These are phyloP conservation scores for Haemorhous mexicanus DNA, from an alignment of 2,113 vertebrate species.

Conservation along the genomic window DNA sequence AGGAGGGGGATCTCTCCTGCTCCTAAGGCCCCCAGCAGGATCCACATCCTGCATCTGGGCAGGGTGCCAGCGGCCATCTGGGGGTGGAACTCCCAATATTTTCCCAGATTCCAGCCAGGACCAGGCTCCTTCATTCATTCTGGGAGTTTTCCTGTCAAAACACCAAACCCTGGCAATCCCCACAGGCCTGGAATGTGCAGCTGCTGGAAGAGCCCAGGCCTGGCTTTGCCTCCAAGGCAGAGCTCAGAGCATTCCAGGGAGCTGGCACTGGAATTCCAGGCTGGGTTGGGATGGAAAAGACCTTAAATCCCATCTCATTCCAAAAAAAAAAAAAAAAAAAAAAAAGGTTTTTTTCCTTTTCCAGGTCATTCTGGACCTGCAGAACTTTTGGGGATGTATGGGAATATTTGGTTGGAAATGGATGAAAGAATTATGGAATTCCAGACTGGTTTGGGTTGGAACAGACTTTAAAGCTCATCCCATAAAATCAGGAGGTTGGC, in stretches of 20 bases:
- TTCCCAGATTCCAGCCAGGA: neutral
- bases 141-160: neutral
- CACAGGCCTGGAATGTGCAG: neutral
- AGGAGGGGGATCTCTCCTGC: accelerated
- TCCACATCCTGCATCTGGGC: neutral
- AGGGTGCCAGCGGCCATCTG: neutral
- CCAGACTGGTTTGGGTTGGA: neutral
- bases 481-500: neutral
- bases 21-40: neutral
- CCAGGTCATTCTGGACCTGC: neutral
- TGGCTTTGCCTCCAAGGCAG: too few species aligned
- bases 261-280: neutral
- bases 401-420: neutral
- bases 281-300: neutral
- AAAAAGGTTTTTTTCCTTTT: accelerated
- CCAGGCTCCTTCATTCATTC: neutral
- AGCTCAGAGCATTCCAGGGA: neutral
- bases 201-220: neutral
- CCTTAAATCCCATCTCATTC: too few species aligned
- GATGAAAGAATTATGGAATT: neutral
- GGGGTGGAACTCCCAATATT: neutral
- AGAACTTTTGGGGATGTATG: neutral
- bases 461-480: neutral
- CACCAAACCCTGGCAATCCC: neutral
- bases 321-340: too few species aligned